phyloP scores from a whole-genome alignment of 2,113 vertebrate species.

The Sinosuthora webbiana region DNA sequence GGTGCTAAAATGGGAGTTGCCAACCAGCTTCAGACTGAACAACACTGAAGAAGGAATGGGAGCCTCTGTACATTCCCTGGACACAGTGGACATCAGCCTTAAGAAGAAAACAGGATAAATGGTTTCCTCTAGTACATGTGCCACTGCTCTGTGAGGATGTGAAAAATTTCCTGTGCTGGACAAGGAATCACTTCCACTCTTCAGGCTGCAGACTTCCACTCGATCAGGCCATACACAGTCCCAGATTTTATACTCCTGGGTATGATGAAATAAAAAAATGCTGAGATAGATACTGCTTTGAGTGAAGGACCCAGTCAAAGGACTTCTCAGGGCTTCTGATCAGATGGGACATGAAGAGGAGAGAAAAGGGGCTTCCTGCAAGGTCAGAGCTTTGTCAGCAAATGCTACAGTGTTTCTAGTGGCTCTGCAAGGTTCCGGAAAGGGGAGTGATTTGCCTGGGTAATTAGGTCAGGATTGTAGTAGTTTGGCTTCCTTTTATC shows the following conservation, averaged over 20 bases:
- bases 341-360: background rate
- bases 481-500: conserved; percentile 40
- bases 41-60: background rate
- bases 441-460: conserved; percentile 11
- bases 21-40: background rate
- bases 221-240: rapidly evolving
- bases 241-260: background rate
- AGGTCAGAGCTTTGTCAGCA: background rate
- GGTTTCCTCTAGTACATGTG: rapidly evolving
- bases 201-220: background rate
- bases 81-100: background rate
- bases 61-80: background rate
- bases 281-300: background rate
- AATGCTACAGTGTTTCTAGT: background rate
- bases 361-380: background rate
- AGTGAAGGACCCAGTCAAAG: background rate
- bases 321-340: background rate
- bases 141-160: background rate
- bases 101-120: background rate
- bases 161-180: background rate
- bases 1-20: background rate
- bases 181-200: background rate
- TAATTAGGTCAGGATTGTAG: conserved; percentile 52
- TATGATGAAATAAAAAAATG: background rate
- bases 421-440: background rate